Conservation (phyloP, 92 coral and sea anemone species). For the Pocillopora meandrina region DNA sequence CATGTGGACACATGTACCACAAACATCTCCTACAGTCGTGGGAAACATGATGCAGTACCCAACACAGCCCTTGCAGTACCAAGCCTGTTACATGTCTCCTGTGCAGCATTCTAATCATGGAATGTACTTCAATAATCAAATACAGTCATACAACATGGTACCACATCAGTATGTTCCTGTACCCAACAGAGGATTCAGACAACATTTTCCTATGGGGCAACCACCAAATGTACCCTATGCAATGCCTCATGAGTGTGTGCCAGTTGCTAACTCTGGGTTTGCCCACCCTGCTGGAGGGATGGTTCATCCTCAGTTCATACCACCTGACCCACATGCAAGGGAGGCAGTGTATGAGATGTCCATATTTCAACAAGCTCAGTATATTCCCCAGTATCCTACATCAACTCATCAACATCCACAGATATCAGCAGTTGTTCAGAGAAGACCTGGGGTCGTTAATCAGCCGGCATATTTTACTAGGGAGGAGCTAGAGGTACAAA, state of each 20-base stretch:
- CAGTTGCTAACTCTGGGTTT: conserved; percentile 33
- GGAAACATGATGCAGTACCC: conserved; percentile 44
- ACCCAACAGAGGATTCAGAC: conserved; percentile 30
- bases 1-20: conserved; percentile 44
- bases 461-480: conserved; percentile 8
- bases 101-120: conserved; percentile 31
- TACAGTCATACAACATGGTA: conserved; percentile 32
- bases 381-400: conserved; percentile 23
- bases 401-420: conserved; percentile 7
- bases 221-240: conserved; percentile 32
- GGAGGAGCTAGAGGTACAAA: conserved; percentile 11
- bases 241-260: conserved; percentile 36
- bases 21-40: conserved; percentile 14
- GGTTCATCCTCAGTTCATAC: conserved; percentile 19
- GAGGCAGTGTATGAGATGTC: conserved; percentile 22
- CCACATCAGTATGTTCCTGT: conserved; percentile 43
- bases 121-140: conserved; percentile 35
- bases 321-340: conserved; percentile 19
- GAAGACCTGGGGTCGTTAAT: conserved; percentile 17
- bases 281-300: not conserved
- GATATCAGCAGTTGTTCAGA: conserved; percentile 16
- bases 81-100: conserved; percentile 33
- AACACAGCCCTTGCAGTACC: conserved; percentile 44
- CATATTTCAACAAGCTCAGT: conserved; percentile 28
- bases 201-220: conserved; percentile 17